A percentile compares a stretch with the other conserved stretches of the same genome.
Evolutionary conservation across 2,113 vertebrate species (phyloP).

Genomic region (Centrocercus urophasianus): DNA sequence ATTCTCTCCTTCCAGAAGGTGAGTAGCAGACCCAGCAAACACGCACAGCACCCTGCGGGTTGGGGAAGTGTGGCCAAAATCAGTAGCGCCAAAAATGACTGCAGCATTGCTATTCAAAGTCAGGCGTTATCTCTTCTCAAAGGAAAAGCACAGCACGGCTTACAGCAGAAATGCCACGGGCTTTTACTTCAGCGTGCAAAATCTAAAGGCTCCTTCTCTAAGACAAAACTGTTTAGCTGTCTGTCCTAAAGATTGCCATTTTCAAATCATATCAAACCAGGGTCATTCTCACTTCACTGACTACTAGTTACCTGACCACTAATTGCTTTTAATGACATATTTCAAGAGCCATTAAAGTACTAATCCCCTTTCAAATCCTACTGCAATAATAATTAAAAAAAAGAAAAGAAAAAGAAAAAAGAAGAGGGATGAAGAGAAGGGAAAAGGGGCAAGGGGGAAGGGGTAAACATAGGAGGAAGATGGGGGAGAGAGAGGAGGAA

Average conservation of each 20-base stretch:
- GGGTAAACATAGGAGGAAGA: too few species aligned
- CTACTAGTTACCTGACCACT: not conserved
- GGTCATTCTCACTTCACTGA: not conserved
- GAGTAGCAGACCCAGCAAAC: not conserved
- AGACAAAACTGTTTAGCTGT: not conserved
- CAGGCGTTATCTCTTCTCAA: not conserved
- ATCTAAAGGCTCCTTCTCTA: not conserved
- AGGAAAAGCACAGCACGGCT: not conserved
- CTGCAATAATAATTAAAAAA: not conserved
- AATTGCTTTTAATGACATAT: not conserved
- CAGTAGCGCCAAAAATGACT: not conserved
- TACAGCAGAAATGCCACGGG: not conserved
- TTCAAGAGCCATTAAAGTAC: not conserved
- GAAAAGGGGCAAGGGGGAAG: too few species aligned
- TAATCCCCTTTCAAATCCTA: not conserved
- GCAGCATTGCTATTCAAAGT: not conserved
- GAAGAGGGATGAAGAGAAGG: too few species aligned
- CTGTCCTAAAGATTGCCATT: not conserved
- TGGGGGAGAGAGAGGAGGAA: too few species aligned
- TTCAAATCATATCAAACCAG: not conserved
- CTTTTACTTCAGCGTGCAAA: not conserved
- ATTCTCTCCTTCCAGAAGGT: constrained; percentile 37
- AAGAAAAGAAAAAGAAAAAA: too few species aligned
- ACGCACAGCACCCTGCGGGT: not conserved
- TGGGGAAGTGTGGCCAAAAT: not conserved